These are phyloP conservation scores for Crepidodera aurea DNA, from an alignment of 2,888 invertebrate genomes.

Conservation along the genomic window DNA sequence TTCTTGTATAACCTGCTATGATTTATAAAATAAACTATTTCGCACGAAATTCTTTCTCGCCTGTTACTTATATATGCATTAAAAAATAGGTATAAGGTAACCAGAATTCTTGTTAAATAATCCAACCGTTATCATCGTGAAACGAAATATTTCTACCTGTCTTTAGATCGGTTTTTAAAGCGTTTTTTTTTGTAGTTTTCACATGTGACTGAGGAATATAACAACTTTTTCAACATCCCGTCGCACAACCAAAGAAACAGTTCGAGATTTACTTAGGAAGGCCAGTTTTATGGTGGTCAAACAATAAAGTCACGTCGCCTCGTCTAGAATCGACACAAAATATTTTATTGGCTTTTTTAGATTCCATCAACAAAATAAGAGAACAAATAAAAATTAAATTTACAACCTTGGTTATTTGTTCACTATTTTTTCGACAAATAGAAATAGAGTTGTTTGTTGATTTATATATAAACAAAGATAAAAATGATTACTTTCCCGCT, in stretches of 20 bases:
- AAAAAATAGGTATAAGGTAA: too few species aligned
- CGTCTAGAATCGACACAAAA: slow-evolving; percentile 21
- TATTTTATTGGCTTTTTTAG: slow-evolving; percentile 32
- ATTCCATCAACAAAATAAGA: slow-evolving; percentile 8
- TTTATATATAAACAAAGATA: too few species aligned
- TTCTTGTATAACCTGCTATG: too few species aligned
- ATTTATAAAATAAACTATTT: too few species aligned
- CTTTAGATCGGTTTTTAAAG: slow-evolving; percentile 23
- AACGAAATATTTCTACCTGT: slow-evolving; percentile 32
- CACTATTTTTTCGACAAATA: background rate
- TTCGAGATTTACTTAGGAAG: slow-evolving; percentile 45
- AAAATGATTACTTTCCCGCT: too few species aligned
- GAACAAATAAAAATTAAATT: slow-evolving; percentile 8
- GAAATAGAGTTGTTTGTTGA: too few species aligned
- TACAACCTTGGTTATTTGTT: background rate
- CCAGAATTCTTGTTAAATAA: too few species aligned
- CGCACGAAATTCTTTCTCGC: too few species aligned
- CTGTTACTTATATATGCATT: too few species aligned
- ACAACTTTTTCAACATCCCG: slow-evolving; percentile 44
- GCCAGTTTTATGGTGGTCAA: slow-evolving; percentile 50
- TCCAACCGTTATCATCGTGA: too few species aligned
- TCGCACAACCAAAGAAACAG: slow-evolving; percentile 23
- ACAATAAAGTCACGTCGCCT: slow-evolving; percentile 39
- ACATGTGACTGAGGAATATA: slow-evolving; percentile 55
- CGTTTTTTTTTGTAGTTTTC: slow-evolving; percentile 46